Percentiles rank a stretch among this genome's conserved stretches.
phyloP scores from a whole-genome alignment of 2,113 vertebrate species.

The Chunga burmeisteri region DNA sequence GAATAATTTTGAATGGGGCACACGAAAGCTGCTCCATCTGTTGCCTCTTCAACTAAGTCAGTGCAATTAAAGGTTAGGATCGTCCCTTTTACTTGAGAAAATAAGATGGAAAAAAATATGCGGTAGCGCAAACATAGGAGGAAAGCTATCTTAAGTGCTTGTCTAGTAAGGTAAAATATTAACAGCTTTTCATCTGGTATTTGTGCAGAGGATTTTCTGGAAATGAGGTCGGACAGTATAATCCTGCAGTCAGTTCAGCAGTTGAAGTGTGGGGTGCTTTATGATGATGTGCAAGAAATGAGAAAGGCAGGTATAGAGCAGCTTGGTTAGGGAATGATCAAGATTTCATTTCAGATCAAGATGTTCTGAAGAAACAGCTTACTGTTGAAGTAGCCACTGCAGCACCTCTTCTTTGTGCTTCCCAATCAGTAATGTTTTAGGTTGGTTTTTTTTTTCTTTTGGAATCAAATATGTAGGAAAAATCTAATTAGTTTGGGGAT shows the following conservation, averaged over 20 bases:
- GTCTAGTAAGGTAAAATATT: background rate
- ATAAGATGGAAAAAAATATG: background rate
- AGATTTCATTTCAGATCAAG: background rate
- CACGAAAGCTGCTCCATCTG: background rate
- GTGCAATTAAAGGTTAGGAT: background rate
- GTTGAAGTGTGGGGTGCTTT: background rate
- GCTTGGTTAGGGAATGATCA: background rate
- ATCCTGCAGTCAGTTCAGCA: background rate
- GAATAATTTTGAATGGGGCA: background rate
- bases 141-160: background rate
- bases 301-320: background rate
- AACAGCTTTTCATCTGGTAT: background rate
- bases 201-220: slow-evolving; percentile 20
- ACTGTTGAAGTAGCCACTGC: background rate
- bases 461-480: background rate
- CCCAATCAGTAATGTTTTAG: background rate
- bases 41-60: background rate
- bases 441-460: background rate
- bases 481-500: background rate
- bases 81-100: background rate
- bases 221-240: background rate
- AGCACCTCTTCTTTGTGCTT: background rate
- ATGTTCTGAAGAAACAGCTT: background rate
- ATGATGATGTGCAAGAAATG: background rate
- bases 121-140: background rate